Base-by-base conservation (phyloP, 2,797 vertebrate species). In the Champsocephalus gunnari region DNA sequence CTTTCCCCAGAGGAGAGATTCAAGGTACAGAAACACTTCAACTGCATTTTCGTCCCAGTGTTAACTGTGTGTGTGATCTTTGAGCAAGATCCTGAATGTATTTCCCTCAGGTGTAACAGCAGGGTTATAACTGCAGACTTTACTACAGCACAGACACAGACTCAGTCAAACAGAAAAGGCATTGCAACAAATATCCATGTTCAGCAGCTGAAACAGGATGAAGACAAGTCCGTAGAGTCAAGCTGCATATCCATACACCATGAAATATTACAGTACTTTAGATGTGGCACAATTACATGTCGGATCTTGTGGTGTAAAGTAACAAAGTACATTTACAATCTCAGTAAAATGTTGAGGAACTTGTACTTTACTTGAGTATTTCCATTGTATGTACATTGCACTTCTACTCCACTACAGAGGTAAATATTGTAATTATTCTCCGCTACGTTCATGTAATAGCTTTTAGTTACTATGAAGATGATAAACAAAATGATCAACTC, bases 1-100 rank as follows among this genome's bases (percentile, higher is more conserved):
- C 93, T 95, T 19, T 91, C 77, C 53, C 79, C 92, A 77, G 94
- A 96, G 74, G 95, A 96, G 81, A 94, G 79, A 91, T 77, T 91
- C 19, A 96, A 96, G 95, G 95, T 95, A 96, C 86, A 87, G 79
- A 82, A 84, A 85, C 66, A 63, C 81, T 73, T 71, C 34, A 63
- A 72, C 53, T 66, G 43, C 51, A 8, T 84, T 73, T 79, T 62
- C 9, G 63, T 9, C 5, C 9, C 19, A 44, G 3, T 69, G 17
- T 54, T 19, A 59, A 58, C 59, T 75, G 7, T 38, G 56, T 59
- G 19, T 71, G 48, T 63, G 13, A 59, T 32, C 10, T 66, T 53
- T 43, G 1, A 13, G 19, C 14, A 75, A 38, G 73, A 85, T 75
- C 65, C 71, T 50, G 32, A 75, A 73, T 61, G 61, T 16, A 85